Base-by-base conservation (phyloP, 2,888 invertebrate genomes). In the Blera fallax region DNA sequence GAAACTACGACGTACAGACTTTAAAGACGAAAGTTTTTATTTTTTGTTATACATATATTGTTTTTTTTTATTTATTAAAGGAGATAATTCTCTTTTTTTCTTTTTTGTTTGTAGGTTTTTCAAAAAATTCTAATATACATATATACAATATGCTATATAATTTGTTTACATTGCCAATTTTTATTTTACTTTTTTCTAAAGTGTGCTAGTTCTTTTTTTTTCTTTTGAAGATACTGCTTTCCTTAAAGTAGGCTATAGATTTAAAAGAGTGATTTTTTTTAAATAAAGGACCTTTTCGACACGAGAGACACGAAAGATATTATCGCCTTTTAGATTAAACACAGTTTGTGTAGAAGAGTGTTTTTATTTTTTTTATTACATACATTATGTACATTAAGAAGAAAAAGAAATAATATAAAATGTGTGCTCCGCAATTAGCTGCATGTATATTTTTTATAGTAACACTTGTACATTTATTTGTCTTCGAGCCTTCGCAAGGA, bases 371-470 rank as follows among this genome's bases (percentile, higher is more conserved):
- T 83, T 69, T 80, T 74, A 80, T 43, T 67, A 69, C 73, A 69
- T 74, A 84, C 54, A 79, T 73, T 83, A 65, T 78, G 72, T 83
- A 78, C 27, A 74, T 58, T 72, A 40, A 70, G 52, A 64, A 45
- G 40, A 48, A 37, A 79, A 24, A 76, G 64, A 32, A 48, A 52
- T 43, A 70, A 64, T 60, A 67, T 70, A 37, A 85, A 81, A 65
- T 56, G 72, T 81, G 81, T 81, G 81, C 81, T 85, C 65, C 60
- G 45, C 48, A 72, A 72, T 64, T 80, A 74, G 80, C 52, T 70
- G 67, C 78, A 83, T 74, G 80, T 80, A 85, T 85, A 80, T 85
- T 85, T 85, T 85, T 72, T 85, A 85, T 77, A 77, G 60, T 80
- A 81, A 77, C 65, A 77, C 70, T 67, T 85, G 81, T 85, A 76